Percentiles rank a stretch among this genome's conserved stretches.
These are phyloP conservation scores for Setophaga kirtlandii DNA, from an alignment of 2,113 vertebrate species.

Conservation along the genomic window DNA sequence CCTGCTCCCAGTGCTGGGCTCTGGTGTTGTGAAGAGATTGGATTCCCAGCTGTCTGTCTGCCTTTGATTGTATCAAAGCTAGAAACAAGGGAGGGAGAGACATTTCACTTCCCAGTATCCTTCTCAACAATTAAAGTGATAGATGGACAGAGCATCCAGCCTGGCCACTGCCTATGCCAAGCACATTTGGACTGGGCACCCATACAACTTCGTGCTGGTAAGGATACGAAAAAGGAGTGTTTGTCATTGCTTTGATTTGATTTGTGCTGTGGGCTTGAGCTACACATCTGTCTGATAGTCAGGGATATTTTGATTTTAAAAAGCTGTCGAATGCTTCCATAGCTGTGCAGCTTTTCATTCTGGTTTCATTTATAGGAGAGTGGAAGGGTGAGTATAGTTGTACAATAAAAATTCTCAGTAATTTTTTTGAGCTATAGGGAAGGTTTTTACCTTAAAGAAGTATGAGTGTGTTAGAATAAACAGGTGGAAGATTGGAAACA, in stretches of 20 bases:
- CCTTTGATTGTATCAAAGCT: conserved; percentile 4
- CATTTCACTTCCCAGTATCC: not conserved
- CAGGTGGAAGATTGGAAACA: not conserved
- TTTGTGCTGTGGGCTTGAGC: not conserved
- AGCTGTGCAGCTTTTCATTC: not conserved
- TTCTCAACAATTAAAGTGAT: not conserved
- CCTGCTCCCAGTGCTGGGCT: not conserved
- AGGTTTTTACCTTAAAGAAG: not conserved
- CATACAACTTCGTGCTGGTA: not conserved
- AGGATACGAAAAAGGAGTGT: not conserved
- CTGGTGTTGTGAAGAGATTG: not conserved
- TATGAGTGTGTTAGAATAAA: not conserved
- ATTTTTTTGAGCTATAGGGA: not conserved
- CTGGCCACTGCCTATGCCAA: not conserved
- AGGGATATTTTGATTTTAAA: not conserved
- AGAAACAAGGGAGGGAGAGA: not conserved
- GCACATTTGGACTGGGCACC: not conserved
- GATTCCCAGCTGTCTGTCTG: not conserved
- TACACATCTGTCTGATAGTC: not conserved
- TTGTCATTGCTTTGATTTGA: not conserved
- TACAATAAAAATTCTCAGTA: not conserved
- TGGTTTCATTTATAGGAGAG: not conserved
- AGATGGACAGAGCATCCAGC: not conserved
- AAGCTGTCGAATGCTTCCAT: not conserved
- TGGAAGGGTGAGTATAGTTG: not conserved